Conservation (phyloP, 2,888 invertebrate species). For the Ariolimax columbianus region DNA sequence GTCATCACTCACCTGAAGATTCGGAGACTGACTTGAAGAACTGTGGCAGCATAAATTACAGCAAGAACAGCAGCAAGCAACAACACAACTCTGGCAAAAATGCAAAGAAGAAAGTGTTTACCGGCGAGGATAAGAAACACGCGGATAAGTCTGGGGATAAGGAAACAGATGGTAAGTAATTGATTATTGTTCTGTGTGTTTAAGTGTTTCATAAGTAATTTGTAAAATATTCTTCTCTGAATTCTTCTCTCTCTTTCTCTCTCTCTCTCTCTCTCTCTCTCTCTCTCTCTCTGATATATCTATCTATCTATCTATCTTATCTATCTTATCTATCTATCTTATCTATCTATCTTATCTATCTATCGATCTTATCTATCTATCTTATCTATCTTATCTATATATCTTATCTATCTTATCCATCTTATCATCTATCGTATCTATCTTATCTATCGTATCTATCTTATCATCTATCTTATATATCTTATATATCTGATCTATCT, state of each 20-base stretch:
- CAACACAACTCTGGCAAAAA: neutral
- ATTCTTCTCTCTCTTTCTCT: no score
- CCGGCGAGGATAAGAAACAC: conserved; percentile 1
- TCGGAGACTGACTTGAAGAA: conserved; percentile 46
- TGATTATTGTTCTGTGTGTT: neutral
- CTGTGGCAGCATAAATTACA: conserved; percentile 12
- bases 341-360: no score
- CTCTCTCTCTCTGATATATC: neutral
- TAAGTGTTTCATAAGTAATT: neutral
- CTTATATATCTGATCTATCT: no score
- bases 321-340: no score
- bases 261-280: neutral
- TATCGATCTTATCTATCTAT: no score
- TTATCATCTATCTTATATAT: no score
- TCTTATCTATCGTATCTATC: no score
- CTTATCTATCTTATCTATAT: no score
- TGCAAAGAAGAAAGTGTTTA: conserved; percentile 28
- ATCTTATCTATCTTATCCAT: no score
- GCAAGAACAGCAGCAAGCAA: conserved; percentile 3
- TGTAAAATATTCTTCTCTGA: no score
- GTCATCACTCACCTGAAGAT: conserved; percentile 43
- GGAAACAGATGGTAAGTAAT: conserved; percentile 28
- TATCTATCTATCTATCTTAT: no score
- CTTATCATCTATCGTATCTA: no score
- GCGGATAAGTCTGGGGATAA: conserved; percentile 24